Evolutionary conservation across 2,888 invertebrate species (phyloP).

Genomic region (Carpatolechia fugitivella): DNA sequence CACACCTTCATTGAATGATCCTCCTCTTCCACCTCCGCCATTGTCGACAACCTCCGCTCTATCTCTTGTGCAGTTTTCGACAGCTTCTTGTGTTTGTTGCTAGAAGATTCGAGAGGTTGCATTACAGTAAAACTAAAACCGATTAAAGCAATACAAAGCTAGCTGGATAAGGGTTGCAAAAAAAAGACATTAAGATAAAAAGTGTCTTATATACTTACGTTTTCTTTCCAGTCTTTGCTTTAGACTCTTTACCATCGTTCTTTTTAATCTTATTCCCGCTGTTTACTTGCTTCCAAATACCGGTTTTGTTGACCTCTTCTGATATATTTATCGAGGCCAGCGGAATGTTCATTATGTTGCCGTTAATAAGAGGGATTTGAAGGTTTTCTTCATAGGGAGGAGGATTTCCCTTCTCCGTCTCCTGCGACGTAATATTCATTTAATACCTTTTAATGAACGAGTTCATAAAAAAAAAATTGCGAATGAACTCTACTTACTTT

Average conservation of each 20-base stretch:
- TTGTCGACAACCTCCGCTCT: constrained; percentile 87
- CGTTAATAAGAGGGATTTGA: constrained; percentile 92
- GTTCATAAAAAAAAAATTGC: not conserved
- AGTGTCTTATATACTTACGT: constrained; percentile 46
- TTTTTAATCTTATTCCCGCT: constrained; percentile 79
- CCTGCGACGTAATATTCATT: constrained; percentile 60
- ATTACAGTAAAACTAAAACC: too few relatives aligned
- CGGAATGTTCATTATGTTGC: constrained; percentile 94
- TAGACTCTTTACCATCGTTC: constrained; percentile 51
- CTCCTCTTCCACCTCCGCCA: constrained; percentile 92
- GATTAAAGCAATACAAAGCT: too few relatives aligned
- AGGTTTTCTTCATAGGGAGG: constrained; percentile 82
- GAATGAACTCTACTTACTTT: constrained; percentile 15
- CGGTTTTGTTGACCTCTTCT: constrained; percentile 95
- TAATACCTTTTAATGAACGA: constrained; percentile 33
- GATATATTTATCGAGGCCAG: constrained; percentile 92
- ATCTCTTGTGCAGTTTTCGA: constrained; percentile 83
- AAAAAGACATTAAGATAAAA: not conserved
- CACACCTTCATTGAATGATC: constrained; percentile 79
- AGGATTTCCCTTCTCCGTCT: constrained; percentile 68
- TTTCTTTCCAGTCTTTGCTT: constrained; percentile 65
- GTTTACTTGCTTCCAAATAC: constrained; percentile 96
- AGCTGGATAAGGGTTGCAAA: not conserved
- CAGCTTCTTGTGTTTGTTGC: constrained; percentile 84
- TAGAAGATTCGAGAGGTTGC: constrained; percentile 32